Evolutionary conservation across 2,797 vertebrate species (phyloP), one percentile per base, ranked within the genome.

Genomic region (Acridotheres tristis): DNA sequence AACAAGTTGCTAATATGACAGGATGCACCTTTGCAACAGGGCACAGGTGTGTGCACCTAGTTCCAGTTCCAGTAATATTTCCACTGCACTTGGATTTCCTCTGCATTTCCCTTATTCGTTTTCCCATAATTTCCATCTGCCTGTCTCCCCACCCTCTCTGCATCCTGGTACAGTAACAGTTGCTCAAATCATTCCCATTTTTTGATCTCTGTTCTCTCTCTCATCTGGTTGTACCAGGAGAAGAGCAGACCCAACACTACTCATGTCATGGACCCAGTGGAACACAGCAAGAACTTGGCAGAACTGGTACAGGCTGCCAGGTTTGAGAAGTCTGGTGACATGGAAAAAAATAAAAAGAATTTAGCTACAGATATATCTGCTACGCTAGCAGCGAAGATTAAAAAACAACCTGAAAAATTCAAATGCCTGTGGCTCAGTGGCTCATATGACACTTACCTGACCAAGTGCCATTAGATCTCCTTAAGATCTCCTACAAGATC

Each of bases 21-120:
- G 93, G 93, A 96, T 87, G 79, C 89, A 94, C 73, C 92, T 94
- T 96, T 53, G 63, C 76, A 38, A 5, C n/a, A 48, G 59, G 71
- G 59, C 85, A 80, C 51, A 58, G 38, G 65, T 40, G 45, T 32
- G 15, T 0, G 10, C 30, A 21, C 22, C 40, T 4, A 14, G 20
- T 5, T 62, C 84, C 54, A 48, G 51, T 25, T 5, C 68, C 42
- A 40, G 19, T 2, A 17, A 7, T 7, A 71, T 21, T 81, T 50
- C 82, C 69, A 71, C 40, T 34, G 45, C 54, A 11, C 53, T 79
- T 82, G 50, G 4, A 45, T 76, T 91, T 82, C 90, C 92, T 81
- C 84, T 68, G 36, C 50, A 61, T 63, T 93, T 86, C 73, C 34
- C 66, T 80, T 76, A 63, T 16, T 82, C 84, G 58, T 75, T 87